phyloP scores from a whole-genome alignment of 2,113 vertebrate species.

The Haemorhous mexicanus region DNA sequence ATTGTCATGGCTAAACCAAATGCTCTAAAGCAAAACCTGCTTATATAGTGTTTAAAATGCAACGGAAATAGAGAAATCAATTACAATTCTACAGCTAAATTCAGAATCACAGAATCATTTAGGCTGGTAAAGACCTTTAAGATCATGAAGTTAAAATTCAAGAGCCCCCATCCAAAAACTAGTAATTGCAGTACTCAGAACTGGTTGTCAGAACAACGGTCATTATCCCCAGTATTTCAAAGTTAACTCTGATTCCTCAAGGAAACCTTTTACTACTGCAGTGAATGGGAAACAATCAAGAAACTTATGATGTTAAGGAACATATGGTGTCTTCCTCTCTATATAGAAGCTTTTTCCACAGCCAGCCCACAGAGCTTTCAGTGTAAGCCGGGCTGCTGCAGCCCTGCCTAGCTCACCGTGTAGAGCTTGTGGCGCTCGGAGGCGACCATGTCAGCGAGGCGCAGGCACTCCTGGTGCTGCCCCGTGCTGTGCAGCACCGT shows the following conservation, averaged over 20 bases:
- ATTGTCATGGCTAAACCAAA: background rate
- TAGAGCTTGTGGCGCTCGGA: conserved; percentile 91
- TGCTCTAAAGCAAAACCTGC: background rate
- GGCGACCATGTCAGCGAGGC: conserved; percentile 89
- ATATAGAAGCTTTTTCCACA: background rate
- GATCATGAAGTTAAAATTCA: background rate
- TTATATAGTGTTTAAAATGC: background rate
- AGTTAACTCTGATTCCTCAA: background rate
- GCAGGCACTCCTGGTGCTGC: conserved; percentile 91
- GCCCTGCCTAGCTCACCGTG: conserved; percentile 67
- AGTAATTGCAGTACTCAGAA: background rate
- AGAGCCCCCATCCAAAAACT: background rate
- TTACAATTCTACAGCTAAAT: background rate
- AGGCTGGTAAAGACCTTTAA: background rate
- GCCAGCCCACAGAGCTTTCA: background rate
- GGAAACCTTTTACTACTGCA: background rate
- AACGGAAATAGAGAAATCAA: background rate
- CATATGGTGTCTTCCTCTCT: background rate
- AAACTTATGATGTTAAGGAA: background rate
- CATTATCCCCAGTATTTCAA: background rate
- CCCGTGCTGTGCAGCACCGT: conserved; percentile 87
- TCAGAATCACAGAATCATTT: background rate
- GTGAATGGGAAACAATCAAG: background rate
- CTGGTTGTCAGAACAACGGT: background rate
- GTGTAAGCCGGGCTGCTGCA: background rate